phyloP scores from a whole-genome alignment of 2,888 invertebrate genomes.

The Hydrotaea diabolus region DNA sequence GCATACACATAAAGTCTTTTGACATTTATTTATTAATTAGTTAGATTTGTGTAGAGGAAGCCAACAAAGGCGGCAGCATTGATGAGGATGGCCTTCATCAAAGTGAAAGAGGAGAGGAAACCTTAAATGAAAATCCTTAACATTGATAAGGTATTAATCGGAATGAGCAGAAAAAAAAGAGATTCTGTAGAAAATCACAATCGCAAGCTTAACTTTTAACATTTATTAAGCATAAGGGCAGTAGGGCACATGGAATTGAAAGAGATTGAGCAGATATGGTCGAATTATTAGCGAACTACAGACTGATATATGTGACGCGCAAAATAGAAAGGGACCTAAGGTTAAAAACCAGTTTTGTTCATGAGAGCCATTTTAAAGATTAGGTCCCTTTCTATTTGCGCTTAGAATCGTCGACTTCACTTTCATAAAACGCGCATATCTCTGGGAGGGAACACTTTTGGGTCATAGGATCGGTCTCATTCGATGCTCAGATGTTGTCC shows the following conservation, averaged over 20 bases:
- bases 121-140: conserved; percentile 33
- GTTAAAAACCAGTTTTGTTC: too few relatives aligned
- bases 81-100: conserved; percentile 40
- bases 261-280: neutral
- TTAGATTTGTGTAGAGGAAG: conserved; percentile 40
- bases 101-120: conserved; percentile 41
- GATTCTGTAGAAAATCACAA: neutral
- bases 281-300: neutral
- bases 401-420: too few relatives aligned
- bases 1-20: conserved; percentile 25
- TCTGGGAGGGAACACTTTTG: too few relatives aligned
- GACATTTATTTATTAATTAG: conserved; percentile 65
- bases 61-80: neutral
- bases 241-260: neutral
- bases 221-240: conserved; percentile 50
- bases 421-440: too few relatives aligned
- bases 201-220: conserved; percentile 53
- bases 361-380: too few relatives aligned
- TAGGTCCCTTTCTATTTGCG: too few relatives aligned
- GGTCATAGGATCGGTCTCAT: too few relatives aligned
- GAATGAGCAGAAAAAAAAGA: neutral
- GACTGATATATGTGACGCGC: too few relatives aligned
- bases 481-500: too few relatives aligned
- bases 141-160: conserved; percentile 57
- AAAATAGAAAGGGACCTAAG: too few relatives aligned